phyloP scores from a whole-genome alignment of 2,797 vertebrate species.

The Glyptemys insculpta region DNA sequence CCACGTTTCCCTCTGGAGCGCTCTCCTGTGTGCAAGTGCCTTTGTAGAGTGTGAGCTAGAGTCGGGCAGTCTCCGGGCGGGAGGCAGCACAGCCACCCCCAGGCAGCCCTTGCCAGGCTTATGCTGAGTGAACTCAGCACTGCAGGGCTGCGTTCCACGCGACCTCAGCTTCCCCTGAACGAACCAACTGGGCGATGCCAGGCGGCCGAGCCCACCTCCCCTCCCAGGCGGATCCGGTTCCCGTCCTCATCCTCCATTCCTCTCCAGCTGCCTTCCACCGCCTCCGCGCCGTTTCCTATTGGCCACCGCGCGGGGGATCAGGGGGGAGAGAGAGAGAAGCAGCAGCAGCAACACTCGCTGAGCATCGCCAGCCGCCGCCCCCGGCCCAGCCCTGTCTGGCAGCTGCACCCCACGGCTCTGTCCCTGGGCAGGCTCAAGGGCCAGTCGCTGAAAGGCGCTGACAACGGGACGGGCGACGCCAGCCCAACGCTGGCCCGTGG shows the following conservation, averaged over 20 bases:
- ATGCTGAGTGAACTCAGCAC: neutral
- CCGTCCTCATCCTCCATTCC: neutral
- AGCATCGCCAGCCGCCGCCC: neutral
- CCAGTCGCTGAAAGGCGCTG: neutral
- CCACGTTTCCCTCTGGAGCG: neutral
- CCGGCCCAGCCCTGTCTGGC: neutral
- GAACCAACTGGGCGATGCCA: neutral
- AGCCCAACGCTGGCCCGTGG: neutral
- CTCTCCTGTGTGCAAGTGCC: neutral
- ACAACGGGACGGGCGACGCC: no score
- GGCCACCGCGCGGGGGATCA: neutral
- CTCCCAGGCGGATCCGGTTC: neutral
- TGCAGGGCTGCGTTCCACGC: neutral
- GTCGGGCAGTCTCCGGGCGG: no score
- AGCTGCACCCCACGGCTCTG: neutral
- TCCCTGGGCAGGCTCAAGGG: neutral
- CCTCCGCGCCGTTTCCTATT: neutral
- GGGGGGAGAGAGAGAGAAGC: neutral
- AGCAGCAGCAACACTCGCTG: neutral
- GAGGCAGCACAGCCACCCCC: no score
- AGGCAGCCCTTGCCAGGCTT: neutral
- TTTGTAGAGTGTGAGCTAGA: neutral
- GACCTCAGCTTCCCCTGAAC: neutral
- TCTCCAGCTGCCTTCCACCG: neutral
- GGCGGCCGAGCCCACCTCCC: neutral